These are phyloP conservation scores for Hormaphis cornu DNA, from an alignment of 1,140 invertebrate genomes.

Conservation along the genomic window DNA sequence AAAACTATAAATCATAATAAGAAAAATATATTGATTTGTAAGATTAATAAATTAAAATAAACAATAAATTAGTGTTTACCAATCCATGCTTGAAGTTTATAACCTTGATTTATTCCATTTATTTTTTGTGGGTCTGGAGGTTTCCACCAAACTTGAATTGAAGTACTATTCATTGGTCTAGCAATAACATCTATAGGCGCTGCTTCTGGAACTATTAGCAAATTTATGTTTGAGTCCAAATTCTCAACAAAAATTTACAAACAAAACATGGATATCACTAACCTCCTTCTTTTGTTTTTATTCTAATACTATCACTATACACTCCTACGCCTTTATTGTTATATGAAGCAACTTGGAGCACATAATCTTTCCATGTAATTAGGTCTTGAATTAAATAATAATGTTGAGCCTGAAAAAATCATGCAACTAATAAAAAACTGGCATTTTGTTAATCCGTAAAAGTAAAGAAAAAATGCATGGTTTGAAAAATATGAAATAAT, in stretches of 20 bases:
- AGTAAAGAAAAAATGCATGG: not conserved
- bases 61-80: conserved; percentile 42
- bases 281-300: conserved; percentile 88
- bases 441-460: not conserved
- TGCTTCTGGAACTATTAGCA: conserved; percentile 66
- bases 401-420: conserved; percentile 56
- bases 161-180: conserved; percentile 78
- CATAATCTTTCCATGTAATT: conserved; percentile 96
- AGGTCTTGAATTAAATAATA: conserved; percentile 87
- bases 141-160: conserved; percentile 71
- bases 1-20: too few relatives aligned
- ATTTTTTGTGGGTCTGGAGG: conserved; percentile 94
- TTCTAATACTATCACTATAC: conserved; percentile 81
- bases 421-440: not conserved
- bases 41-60: not conserved
- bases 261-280: conserved; percentile 26
- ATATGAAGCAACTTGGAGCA: conserved; percentile 92
- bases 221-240: conserved; percentile 26
- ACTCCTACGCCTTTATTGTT: conserved; percentile 94
- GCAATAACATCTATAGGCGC: conserved; percentile 73
- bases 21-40: not conserved
- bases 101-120: conserved; percentile 97
- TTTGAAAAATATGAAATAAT: not conserved
- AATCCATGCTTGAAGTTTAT: conserved; percentile 87
- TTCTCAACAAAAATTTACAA: not conserved